phyloP scores from a whole-genome alignment of 2,113 vertebrate species.

The Phalacrocorax brasilianus region DNA sequence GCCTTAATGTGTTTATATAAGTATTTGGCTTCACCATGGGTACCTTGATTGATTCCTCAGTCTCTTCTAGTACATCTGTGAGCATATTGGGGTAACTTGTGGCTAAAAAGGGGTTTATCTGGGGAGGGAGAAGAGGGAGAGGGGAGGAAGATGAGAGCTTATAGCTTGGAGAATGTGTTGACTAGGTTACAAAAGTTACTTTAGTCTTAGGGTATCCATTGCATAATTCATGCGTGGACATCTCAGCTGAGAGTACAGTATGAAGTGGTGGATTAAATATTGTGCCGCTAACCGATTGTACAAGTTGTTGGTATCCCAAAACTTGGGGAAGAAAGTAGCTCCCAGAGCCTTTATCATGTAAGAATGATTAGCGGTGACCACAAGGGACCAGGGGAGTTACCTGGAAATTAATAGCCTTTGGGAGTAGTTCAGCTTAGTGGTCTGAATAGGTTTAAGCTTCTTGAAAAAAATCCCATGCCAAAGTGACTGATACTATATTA shows the following conservation, averaged over 20 bases:
- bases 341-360: constrained; percentile 52
- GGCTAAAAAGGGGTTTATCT: background rate
- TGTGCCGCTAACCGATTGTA: constrained; percentile 15
- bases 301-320: constrained; percentile 55
- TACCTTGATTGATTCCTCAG: constrained; percentile 44
- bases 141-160: background rate
- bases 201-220: background rate
- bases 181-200: background rate
- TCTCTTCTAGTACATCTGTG: constrained; percentile 44
- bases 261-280: background rate
- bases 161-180: background rate
- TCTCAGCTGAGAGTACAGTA: background rate
- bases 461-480: background rate
- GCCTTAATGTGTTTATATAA: constrained; percentile 57
- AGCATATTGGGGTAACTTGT: constrained; percentile 20
- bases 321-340: constrained; percentile 62
- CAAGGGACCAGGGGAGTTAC: background rate
- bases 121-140: background rate
- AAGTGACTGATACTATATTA: background rate
- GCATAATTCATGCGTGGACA: background rate
- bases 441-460: background rate
- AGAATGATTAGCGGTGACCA: background rate
- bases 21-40: constrained; percentile 56
- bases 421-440: constrained; percentile 1
- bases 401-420: background rate